Evolutionary conservation across 2,113 vertebrate genomes (phyloP).

Genomic region (Numenius arquata): DNA sequence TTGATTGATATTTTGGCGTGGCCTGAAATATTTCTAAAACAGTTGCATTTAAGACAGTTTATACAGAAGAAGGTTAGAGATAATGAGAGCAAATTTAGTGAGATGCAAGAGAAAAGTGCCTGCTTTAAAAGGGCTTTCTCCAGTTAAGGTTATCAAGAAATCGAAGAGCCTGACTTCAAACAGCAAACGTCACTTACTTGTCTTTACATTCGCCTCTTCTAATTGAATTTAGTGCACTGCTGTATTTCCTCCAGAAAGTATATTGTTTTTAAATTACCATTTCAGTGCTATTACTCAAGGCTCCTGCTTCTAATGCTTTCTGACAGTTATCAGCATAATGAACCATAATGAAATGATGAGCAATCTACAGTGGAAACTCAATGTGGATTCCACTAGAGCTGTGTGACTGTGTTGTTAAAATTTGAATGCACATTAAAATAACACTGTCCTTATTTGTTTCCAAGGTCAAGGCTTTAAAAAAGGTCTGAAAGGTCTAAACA

Average conservation of each 20-base stretch:
- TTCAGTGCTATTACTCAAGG: slow-evolving; percentile 79
- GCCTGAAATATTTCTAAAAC: slow-evolving; percentile 46
- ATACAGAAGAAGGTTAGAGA: not conserved
- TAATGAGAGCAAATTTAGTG: slow-evolving; percentile 53
- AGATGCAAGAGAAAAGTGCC: slow-evolving; percentile 23
- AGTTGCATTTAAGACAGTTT: slow-evolving; percentile 52
- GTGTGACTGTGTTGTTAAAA: slow-evolving; percentile 73
- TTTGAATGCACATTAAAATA: slow-evolving; percentile 76
- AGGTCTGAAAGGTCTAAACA: slow-evolving; percentile 13
- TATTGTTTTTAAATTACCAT: slow-evolving; percentile 84
- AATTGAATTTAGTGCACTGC: slow-evolving; percentile 74
- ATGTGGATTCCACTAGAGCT: slow-evolving; percentile 69
- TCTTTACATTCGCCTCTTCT: slow-evolving; percentile 71
- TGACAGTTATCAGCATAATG: slow-evolving; percentile 86
- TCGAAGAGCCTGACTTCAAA: slow-evolving; percentile 29
- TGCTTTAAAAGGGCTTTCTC: slow-evolving; percentile 41
- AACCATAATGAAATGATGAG: slow-evolving; percentile 83
- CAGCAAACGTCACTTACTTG: slow-evolving; percentile 59
- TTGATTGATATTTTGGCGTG: slow-evolving; percentile 46
- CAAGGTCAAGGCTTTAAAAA: slow-evolving; percentile 73
- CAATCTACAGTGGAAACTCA: slow-evolving; percentile 77
- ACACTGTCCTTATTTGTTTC: slow-evolving; percentile 73
- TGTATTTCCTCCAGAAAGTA: slow-evolving; percentile 78
- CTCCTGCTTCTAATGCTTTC: slow-evolving; percentile 74
- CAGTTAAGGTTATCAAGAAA: slow-evolving; percentile 58